These are phyloP conservation scores for Pocillopora meandrina DNA, from an alignment of 92 coral and sea anemone species.

Conservation along the genomic window DNA sequence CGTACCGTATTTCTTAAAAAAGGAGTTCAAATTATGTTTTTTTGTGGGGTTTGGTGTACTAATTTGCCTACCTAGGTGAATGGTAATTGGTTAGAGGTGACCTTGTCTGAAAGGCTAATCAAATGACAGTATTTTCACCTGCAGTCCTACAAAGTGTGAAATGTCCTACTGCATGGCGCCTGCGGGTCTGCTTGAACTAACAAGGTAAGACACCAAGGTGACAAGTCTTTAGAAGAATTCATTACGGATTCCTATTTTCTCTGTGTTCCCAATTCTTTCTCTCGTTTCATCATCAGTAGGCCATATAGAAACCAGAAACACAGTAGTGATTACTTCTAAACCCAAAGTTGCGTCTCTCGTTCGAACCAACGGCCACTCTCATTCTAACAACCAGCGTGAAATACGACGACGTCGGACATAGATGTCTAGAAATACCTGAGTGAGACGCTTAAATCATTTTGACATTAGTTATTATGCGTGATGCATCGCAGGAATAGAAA, in stretches of 20 bases:
- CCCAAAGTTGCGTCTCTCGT: neutral
- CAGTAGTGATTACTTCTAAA: neutral
- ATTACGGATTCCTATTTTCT: neutral
- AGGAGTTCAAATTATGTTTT: too few relatives aligned
- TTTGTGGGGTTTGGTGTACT: too few relatives aligned
- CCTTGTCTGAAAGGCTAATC: neutral
- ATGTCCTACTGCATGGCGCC: constrained; percentile 67
- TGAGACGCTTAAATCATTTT: constrained; percentile 17
- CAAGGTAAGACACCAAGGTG: neutral
- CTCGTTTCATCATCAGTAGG: neutral
- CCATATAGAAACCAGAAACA: neutral
- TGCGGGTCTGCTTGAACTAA: constrained; percentile 61
- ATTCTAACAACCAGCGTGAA: constrained; percentile 3
- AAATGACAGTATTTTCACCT: constrained; percentile 2
- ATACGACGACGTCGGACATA: too few relatives aligned
- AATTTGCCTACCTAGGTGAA: too few relatives aligned
- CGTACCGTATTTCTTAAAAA: too few relatives aligned
- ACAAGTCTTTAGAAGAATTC: constrained; percentile 5
- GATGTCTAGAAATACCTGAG: too few relatives aligned
- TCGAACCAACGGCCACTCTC: neutral
- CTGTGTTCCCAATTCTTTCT: neutral
- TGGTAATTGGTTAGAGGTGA: too few relatives aligned
- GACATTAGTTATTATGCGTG: constrained; percentile 5
- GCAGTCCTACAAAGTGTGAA: constrained; percentile 60
- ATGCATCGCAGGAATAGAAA: constrained; percentile 11